These are phyloP conservation scores for Acanthurus lineatus DNA, from an alignment of 2,797 vertebrate genomes.

Conservation along the genomic window DNA sequence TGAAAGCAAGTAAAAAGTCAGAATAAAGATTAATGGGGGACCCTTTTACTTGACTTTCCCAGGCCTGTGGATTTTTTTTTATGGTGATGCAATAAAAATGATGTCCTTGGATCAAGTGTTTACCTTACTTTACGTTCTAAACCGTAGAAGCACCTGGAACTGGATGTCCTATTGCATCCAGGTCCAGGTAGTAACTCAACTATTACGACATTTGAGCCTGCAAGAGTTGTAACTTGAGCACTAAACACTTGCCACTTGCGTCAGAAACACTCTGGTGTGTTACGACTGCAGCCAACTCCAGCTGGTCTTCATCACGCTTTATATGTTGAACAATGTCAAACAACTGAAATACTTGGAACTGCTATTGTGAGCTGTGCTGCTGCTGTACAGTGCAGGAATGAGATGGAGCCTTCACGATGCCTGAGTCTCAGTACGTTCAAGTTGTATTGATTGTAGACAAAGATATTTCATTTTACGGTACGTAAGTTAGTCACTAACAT, in stretches of 20 bases:
- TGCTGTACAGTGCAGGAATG: background rate
- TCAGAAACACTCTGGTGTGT: constrained; percentile 61
- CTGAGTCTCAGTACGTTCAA: constrained; percentile 3
- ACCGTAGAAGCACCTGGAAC: background rate
- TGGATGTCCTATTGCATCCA: background rate
- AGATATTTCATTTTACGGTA: background rate
- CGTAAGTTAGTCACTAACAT: background rate
- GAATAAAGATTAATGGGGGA: background rate
- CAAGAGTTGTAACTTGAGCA: constrained; percentile 8
- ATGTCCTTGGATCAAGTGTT: constrained; percentile 3
- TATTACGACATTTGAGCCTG: constrained; percentile 4
- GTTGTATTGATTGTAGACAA: background rate
- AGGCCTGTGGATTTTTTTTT: background rate
- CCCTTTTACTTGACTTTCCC: background rate
- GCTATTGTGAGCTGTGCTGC: constrained; percentile 43
- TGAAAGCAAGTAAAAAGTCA: background rate
- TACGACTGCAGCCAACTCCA: constrained; percentile 43
- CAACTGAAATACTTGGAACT: constrained; percentile 55
- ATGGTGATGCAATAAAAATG: constrained; percentile 7
- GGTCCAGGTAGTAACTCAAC: constrained; percentile 8
- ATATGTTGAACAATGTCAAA: constrained; percentile 65
- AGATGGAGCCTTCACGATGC: background rate
- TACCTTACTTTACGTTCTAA: background rate
- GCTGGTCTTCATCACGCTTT: constrained; percentile 67
- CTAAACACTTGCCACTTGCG: constrained; percentile 34